These are phyloP conservation scores for Telmatherina bonti DNA, from an alignment of 2,797 vertebrate species.

Conservation along the genomic window DNA sequence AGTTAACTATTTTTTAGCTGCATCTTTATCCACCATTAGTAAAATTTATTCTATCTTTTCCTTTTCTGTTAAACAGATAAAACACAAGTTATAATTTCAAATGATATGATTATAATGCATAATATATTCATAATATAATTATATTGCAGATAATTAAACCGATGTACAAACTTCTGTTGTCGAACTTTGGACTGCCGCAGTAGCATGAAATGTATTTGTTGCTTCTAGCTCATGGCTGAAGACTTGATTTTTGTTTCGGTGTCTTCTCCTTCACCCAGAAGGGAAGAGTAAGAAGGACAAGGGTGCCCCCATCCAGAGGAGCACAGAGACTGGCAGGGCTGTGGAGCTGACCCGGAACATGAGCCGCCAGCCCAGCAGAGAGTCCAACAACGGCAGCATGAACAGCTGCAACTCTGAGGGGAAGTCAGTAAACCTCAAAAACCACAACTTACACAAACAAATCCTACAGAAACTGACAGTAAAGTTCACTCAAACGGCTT, in stretches of 20 bases:
- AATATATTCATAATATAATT: too few relatives aligned
- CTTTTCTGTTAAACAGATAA: neutral
- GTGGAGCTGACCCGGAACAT: slow-evolving; percentile 94
- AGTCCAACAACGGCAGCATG: slow-evolving; percentile 97
- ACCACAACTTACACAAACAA: too few relatives aligned
- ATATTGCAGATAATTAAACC: too few relatives aligned
- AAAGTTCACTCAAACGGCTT: neutral
- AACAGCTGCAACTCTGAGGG: slow-evolving; percentile 98
- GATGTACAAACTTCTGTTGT: neutral
- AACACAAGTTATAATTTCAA: neutral
- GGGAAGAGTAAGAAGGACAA: neutral
- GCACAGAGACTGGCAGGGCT: slow-evolving; percentile 94
- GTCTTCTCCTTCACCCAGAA: neutral
- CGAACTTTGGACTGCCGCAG: neutral
- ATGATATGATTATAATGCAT: too few relatives aligned
- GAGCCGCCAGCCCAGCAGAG: slow-evolving; percentile 94
- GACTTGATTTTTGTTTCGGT: neutral
- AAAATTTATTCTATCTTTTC: neutral
- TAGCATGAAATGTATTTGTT: neutral
- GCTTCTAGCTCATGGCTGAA: neutral
- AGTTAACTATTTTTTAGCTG: neutral
- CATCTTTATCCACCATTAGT: neutral
- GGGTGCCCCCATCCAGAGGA: neutral
- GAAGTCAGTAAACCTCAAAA: slow-evolving; percentile 87
- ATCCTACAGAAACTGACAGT: too few relatives aligned